Evolutionary conservation across 2,113 vertebrate genomes (phyloP).

Genomic region (Seriola rivoliana): DNA sequence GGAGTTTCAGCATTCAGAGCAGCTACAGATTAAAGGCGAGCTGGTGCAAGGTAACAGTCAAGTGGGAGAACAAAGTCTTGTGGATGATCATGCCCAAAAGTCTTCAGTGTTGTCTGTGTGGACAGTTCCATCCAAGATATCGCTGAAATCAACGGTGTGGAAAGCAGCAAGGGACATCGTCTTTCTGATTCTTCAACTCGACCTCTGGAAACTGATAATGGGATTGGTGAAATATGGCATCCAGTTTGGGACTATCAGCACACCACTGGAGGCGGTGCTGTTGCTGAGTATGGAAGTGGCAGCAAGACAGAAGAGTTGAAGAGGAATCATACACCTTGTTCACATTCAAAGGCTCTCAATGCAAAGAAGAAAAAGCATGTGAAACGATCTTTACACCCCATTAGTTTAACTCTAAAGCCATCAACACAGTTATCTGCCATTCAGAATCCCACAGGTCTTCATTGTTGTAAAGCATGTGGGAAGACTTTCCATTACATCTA

Average conservation of each 20-base stretch:
- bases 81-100: background rate
- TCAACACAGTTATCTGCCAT: background rate
- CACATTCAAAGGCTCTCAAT: background rate
- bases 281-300: background rate
- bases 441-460: background rate
- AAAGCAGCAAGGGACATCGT: background rate
- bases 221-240: background rate
- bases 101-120: background rate
- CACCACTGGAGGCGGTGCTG: background rate
- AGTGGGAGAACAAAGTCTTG: background rate
- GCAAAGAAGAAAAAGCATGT: slow-evolving; percentile 2
- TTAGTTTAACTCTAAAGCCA: slow-evolving; percentile 7
- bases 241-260: slow-evolving; percentile 5
- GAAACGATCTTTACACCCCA: background rate
- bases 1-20: slow-evolving; percentile 11
- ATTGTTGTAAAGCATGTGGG: slow-evolving; percentile 44
- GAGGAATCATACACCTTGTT: background rate
- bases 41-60: background rate
- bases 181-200: slow-evolving; percentile 8
- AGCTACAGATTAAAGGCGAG: background rate
- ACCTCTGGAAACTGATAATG: background rate
- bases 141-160: background rate
- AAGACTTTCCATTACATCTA: slow-evolving; percentile 48
- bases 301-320: background rate
- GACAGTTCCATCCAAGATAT: slow-evolving; percentile 4